Conservation (phyloP, 1,140 invertebrate genomes). For the Calosoma granatense region DNA sequence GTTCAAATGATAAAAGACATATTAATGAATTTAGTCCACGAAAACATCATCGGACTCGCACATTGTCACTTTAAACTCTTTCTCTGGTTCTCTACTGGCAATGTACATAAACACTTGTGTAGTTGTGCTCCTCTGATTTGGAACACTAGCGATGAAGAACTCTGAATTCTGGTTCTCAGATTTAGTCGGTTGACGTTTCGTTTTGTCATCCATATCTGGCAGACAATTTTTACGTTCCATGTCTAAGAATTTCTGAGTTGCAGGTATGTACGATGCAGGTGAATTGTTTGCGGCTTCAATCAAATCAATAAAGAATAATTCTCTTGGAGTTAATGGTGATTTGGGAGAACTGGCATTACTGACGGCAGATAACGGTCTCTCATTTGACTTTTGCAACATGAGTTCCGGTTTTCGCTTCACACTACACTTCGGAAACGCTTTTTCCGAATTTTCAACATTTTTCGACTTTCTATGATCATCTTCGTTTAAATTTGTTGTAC, state of each 20-base stretch:
- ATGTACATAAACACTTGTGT: slow-evolving; percentile 22
- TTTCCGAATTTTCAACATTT: slow-evolving; percentile 1
- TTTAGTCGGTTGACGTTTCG: background rate
- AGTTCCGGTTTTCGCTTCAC: slow-evolving; percentile 12
- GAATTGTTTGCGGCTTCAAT: slow-evolving; percentile 26
- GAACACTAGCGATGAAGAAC: slow-evolving; percentile 26
- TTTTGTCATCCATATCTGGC: background rate
- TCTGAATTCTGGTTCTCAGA: slow-evolving; percentile 12
- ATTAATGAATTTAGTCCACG: slow-evolving; percentile 9
- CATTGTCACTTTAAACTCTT: slow-evolving; percentile 14
- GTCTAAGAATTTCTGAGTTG: slow-evolving; percentile 16
- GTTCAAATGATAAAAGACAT: slow-evolving; percentile 12
- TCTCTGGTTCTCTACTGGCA: slow-evolving; percentile 10
- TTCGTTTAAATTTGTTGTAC: background rate
- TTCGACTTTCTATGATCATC: slow-evolving; percentile 11
- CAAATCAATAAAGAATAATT: slow-evolving; percentile 36
- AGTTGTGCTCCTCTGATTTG: slow-evolving; percentile 15
- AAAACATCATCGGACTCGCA: slow-evolving; percentile 15
- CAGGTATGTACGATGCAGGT: background rate
- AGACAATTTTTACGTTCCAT: slow-evolving; percentile 16
- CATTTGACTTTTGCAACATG: background rate
- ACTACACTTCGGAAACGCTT: slow-evolving; percentile 14
- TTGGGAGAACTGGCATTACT: slow-evolving; percentile 4
- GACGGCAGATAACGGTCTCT: background rate
- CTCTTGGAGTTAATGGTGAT: slow-evolving; percentile 31